These are phyloP conservation scores for Cheilosia pagana DNA, from an alignment of 2,888 invertebrate species.

Conservation along the genomic window DNA sequence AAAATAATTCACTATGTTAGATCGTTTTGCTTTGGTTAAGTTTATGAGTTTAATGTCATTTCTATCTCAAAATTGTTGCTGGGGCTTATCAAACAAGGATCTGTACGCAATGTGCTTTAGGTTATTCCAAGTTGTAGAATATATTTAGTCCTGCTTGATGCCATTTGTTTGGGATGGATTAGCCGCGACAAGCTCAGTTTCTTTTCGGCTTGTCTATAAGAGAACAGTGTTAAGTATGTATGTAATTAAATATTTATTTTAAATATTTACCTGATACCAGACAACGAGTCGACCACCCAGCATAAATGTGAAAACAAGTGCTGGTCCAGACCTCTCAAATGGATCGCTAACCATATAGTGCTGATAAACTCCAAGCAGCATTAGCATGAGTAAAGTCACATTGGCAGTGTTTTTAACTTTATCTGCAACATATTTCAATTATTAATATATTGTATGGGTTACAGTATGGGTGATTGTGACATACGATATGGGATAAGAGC, in stretches of 20 bases:
- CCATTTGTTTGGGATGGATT: constrained; percentile 86
- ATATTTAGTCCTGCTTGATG: constrained; percentile 85
- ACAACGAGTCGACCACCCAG: constrained; percentile 94
- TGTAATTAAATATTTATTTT: constrained; percentile 15
- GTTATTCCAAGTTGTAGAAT: not conserved
- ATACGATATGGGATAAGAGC: constrained; percentile 93
- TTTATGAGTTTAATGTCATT: constrained; percentile 59
- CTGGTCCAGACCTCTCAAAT: constrained; percentile 94
- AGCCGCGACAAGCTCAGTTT: constrained; percentile 84
- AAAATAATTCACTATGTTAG: constrained; percentile 50
- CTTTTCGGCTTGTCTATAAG: constrained; percentile 86
- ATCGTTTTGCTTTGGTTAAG: constrained; percentile 49
- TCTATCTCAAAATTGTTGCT: constrained; percentile 45
- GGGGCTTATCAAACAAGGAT: constrained; percentile 42
- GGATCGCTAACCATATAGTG: constrained; percentile 96
- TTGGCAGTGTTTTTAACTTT: constrained; percentile 96
- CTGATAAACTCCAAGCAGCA: constrained; percentile 95
- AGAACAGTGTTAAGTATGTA: not conserved
- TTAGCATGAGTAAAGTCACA: constrained; percentile 91
- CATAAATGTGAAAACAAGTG: constrained; percentile 96
- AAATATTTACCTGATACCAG: constrained; percentile 85
- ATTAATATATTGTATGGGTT: not conserved
- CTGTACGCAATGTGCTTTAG: constrained; percentile 21
- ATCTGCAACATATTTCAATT: constrained; percentile 85
- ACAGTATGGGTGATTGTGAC: constrained; percentile 81